Percentiles rank a stretch among this genome's conserved stretches.
These are phyloP conservation scores for Mactra quadrangularis DNA, from an alignment of 1,140 invertebrate species.

Conservation along the genomic window DNA sequence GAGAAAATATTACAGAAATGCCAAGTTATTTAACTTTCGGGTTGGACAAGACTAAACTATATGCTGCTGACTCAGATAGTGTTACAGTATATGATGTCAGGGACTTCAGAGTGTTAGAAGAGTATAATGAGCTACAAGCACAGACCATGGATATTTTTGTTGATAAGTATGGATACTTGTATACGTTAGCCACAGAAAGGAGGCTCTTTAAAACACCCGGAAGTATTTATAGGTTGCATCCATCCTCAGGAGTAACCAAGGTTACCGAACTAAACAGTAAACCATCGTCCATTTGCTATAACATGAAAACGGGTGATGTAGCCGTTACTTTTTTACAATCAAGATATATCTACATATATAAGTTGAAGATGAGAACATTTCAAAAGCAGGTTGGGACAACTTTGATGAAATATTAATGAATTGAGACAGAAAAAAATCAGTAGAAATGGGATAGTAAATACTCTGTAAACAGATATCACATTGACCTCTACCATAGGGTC, in stretches of 20 bases:
- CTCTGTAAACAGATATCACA: no score
- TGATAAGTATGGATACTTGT: conserved; percentile 54
- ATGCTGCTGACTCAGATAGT: conserved; percentile 45
- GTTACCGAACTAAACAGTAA: background rate
- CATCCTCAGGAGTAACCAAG: conserved; percentile 34
- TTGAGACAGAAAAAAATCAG: no score
- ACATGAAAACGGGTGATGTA: conserved; percentile 44
- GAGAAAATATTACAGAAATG: conserved; percentile 24
- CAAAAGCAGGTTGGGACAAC: conserved; percentile 29
- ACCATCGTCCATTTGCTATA: conserved; percentile 37
- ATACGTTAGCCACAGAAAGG: conserved; percentile 44
- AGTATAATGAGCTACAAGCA: conserved; percentile 35
- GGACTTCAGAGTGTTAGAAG: conserved; percentile 44
- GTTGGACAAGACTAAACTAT: conserved; percentile 31
- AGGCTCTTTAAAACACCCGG: conserved; percentile 42
- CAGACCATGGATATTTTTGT: conserved; percentile 46
- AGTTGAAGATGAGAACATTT: conserved; percentile 49
- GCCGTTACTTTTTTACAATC: conserved; percentile 51
- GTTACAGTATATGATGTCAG: conserved; percentile 50
- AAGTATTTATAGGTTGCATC: conserved; percentile 40
- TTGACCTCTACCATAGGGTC: no score
- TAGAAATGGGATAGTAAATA: no score
- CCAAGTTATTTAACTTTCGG: conserved; percentile 49
- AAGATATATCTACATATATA: conserved; percentile 51
- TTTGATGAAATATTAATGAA: conserved; percentile 30